Base-by-base conservation (phyloP, 2,113 vertebrate species). In the Narcine bancroftii region DNA sequence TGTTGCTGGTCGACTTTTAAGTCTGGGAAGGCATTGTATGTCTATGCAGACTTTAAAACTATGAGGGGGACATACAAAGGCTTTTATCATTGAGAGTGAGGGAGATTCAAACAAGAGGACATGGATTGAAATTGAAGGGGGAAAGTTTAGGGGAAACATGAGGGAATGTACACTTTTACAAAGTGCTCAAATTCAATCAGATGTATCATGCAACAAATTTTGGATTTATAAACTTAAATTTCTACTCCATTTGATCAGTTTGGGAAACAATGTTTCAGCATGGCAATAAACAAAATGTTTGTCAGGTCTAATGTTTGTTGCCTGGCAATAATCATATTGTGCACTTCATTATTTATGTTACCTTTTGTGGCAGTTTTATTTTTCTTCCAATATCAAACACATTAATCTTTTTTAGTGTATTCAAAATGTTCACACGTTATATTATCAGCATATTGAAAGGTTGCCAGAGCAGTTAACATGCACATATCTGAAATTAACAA, bases 401-500 rank as follows among this genome's bases (percentile, higher is more conserved):
- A 26, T 50, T 24, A 26, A 10, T 17, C 24, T 47, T 56, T 33
- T 85, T 36, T 17, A 85, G 33, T 85, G 50, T 56, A 33, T 6
- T 17, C 81, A 56, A 56, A 85, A n/a, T 85, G 81, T 56, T 56
- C 6, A 50, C n/a, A 56, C 33, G 53, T n/a, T 85, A 85, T 56
- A 36, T 17, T 42, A 45, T 45, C 21, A 21, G 50, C 36, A 53
- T 29, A 85, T 17, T 85, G 29, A 85, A 85, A 56, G 50, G 50
- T 56, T 85, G 29, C 29, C 45, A 81, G 21, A 50, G 47, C 77
- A 81, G 45, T 26, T 50, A 50, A n/a, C 81, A 56, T 85, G 50
- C 53, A 17, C 29, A 56, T 85, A 85, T 85, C 81, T 56, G 29
- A 85, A 85, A 56, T 85, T 85, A 85, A 53, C 81, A 85, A 60